Conservation (phyloP, 1,140 invertebrate species). For the Meloidogyne floridensis region DNA sequence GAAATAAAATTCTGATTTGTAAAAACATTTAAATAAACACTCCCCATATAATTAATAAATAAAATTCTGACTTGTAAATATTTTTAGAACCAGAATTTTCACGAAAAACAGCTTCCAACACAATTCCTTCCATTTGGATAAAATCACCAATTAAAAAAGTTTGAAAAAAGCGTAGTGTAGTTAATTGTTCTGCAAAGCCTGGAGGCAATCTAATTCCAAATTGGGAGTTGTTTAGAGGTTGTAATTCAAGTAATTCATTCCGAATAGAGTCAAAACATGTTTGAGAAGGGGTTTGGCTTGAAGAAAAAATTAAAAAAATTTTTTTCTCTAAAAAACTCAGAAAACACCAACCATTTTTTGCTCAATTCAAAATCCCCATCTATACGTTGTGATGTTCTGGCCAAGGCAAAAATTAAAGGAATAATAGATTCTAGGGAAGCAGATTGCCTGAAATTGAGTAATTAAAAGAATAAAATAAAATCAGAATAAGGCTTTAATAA, state of each 20-base stretch:
- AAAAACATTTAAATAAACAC: too few species aligned
- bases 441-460: constrained; percentile 33
- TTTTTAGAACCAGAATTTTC: constrained; percentile 2
- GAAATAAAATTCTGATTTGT: too few species aligned
- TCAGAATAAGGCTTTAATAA: too few species aligned
- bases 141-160: background rate
- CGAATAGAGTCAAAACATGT: constrained; percentile 28
- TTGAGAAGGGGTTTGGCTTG: background rate
- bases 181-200: constrained; percentile 23
- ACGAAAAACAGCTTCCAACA: constrained; percentile 30
- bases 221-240: constrained; percentile 22
- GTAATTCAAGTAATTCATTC: constrained; percentile 20
- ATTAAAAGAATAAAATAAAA: background rate
- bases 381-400: constrained; percentile 46
- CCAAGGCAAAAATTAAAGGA: constrained; percentile 57
- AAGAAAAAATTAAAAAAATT: background rate
- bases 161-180: constrained; percentile 26
- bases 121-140: constrained; percentile 27
- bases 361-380: constrained; percentile 46
- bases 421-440: constrained; percentile 49
- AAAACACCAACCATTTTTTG: constrained; percentile 33
- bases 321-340: too few species aligned
- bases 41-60: too few species aligned
- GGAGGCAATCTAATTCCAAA: constrained; percentile 20
- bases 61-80: background rate